Evolutionary conservation across 2,888 invertebrate genomes (phyloP), one percentile per base, ranked within the genome.

Genomic region (Pharmacophagus antenor): DNA sequence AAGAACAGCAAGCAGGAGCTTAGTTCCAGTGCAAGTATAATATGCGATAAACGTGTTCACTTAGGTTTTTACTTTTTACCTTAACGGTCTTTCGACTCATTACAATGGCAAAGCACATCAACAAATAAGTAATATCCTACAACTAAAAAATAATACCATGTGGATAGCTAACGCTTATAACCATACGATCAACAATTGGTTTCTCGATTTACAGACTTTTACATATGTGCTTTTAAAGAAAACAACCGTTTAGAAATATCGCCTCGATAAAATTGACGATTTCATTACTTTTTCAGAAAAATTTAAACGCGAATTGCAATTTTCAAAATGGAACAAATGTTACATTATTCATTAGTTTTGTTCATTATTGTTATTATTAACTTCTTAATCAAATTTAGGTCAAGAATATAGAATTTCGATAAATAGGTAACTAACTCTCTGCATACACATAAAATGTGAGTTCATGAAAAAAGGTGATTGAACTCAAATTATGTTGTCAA

Each of bases 221-320:
- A 27, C 27, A 27, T 10, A 61, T 56, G 61, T 56, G 61, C 37
- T 15, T 52, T 25, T 41, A 23, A 41, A 47, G 23, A 52, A 56
- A 56, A 61, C 41, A 49, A 20, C 20, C 37, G 21, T 21, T 22
- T 31, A 7, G 21, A 46, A 31, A 37, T 18, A 22, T 31, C 22
- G 21, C 20, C 10, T 17, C 49, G 49, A 56, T 23, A 42, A 25
- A 31, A 49, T 46, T 5, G 10, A 10, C 5, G 1, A 31, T 31
- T 27, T 12, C 20, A 56, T 5, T 18, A 20, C n/a, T 55, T 31
- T 23, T 15, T 15, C 6, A 18, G n/a, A 21, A 46, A 7, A 8
- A 46, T n/a, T n/a, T n/a, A n/a, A n/a, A n/a, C n/a, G n/a, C n/a
- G n/a, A n/a, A n/a, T n/a, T n/a, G n/a, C n/a, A n/a, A n/a, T n/a